Evolutionary conservation across 2,888 invertebrate species (phyloP).

Genomic region (Sycophila texana): DNA sequence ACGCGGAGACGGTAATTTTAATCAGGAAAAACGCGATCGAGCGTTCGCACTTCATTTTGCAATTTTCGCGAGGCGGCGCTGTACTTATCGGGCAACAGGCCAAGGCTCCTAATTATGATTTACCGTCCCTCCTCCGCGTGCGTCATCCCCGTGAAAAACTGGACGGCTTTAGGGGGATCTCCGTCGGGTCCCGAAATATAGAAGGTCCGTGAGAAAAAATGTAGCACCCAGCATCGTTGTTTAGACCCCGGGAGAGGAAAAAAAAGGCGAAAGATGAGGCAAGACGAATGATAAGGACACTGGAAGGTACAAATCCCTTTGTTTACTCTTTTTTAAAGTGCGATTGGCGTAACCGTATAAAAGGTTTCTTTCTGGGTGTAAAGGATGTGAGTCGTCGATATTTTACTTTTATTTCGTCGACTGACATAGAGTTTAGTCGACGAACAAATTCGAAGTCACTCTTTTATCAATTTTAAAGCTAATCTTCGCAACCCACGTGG

Average conservation of each 20-base stretch:
- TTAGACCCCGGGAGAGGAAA: not conserved
- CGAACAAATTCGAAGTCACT: too few species aligned
- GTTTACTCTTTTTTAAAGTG: too few species aligned
- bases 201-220: slow-evolving; percentile 2
- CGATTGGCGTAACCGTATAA: too few species aligned
- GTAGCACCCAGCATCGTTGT: not conserved
- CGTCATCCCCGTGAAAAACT: slow-evolving; percentile 4
- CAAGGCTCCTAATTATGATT: slow-evolving; percentile 55
- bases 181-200: slow-evolving; percentile 5
- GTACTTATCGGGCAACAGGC: slow-evolving; percentile 32
- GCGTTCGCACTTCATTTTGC: slow-evolving; percentile 32
- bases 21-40: slow-evolving; percentile 13
- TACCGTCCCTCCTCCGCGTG: slow-evolving; percentile 25
- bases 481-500: too few species aligned
- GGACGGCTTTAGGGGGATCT: slow-evolving; percentile 32
- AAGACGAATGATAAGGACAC: not conserved
- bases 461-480: too few species aligned
- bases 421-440: too few species aligned
- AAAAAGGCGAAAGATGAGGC: not conserved
- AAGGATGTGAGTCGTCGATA: too few species aligned
- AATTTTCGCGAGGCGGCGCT: slow-evolving; percentile 1
- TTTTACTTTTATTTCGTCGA: too few species aligned
- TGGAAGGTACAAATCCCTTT: too few species aligned
- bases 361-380: too few species aligned
- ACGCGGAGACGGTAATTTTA: slow-evolving; percentile 1